phyloP scores from a whole-genome alignment of 2,113 vertebrate genomes.

The Trinectes maculatus region DNA sequence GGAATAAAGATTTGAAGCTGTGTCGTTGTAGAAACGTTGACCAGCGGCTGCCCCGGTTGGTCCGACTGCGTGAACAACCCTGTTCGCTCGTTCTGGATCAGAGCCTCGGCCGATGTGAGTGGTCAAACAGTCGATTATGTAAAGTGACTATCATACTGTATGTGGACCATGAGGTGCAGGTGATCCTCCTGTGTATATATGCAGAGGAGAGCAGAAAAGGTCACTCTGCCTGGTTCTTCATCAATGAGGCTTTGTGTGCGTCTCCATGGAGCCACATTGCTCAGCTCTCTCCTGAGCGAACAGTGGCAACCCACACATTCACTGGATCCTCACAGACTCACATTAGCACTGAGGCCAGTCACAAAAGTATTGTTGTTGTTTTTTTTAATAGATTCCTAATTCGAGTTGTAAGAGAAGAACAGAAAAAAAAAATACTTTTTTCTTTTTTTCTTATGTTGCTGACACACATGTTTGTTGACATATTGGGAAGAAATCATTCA shows the following conservation, averaged over 20 bases:
- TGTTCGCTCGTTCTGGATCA: conserved; percentile 72
- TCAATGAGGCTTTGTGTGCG: conserved; percentile 74
- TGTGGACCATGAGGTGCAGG: neutral
- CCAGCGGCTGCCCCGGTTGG: conserved; percentile 68
- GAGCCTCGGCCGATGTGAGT: conserved; percentile 69
- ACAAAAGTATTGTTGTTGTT: too few relatives aligned
- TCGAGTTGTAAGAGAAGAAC: too few relatives aligned
- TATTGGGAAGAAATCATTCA: too few relatives aligned
- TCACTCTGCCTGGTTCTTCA: conserved; percentile 17
- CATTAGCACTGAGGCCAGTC: neutral
- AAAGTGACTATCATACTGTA: neutral
- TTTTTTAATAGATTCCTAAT: too few relatives aligned
- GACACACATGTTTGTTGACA: too few relatives aligned
- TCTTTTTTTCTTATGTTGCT: too few relatives aligned
- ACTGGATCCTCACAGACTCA: conserved; percentile 10
- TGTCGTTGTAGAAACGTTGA: conserved; percentile 70
- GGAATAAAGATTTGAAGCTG: neutral
- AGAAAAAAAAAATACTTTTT: too few relatives aligned
- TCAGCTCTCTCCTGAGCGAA: conserved; percentile 34
- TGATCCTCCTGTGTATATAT: neutral
- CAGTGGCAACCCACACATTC: conserved; percentile 41
- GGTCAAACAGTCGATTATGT: neutral
- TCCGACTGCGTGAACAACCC: conserved; percentile 58
- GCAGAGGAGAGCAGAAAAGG: conserved; percentile 14
- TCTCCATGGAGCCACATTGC: conserved; percentile 65